These are phyloP conservation scores for Syngnathus typhle DNA, from an alignment of 2,113 vertebrate species.

Conservation along the genomic window DNA sequence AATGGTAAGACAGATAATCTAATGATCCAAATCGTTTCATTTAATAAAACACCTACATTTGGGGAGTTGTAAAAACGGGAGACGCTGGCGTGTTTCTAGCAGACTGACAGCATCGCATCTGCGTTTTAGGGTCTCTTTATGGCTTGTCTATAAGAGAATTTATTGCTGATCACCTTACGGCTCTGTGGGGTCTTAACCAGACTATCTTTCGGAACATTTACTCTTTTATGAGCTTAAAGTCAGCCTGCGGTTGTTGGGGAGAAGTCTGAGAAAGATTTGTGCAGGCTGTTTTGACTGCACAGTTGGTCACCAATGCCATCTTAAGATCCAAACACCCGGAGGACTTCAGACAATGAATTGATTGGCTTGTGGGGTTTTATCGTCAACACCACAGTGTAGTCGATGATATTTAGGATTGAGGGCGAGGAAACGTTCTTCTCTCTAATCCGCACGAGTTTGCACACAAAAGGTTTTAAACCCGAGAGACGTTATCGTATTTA, in stretches of 20 bases:
- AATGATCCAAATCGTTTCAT: not conserved
- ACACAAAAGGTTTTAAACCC: too few species aligned
- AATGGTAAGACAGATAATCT: not conserved
- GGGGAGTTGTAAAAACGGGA: not conserved
- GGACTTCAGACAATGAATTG: conserved; percentile 13
- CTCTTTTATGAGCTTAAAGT: conserved; percentile 10
- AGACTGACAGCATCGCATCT: not conserved
- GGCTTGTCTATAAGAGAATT: conserved; percentile 1
- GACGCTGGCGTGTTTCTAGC: not conserved
- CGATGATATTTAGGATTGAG: conserved; percentile 14
- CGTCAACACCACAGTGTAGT: conserved; percentile 15
- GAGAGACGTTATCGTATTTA: too few species aligned
- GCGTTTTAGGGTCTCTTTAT: conserved; percentile 10
- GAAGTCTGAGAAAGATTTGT: conserved; percentile 7
- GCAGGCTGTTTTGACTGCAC: conserved; percentile 10
- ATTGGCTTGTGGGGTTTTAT: conserved; percentile 16
- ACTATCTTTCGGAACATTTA: conserved; percentile 16
- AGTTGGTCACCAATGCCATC: conserved; percentile 2
- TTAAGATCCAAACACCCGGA: conserved; percentile 1
- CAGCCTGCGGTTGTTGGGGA: conserved; percentile 2
- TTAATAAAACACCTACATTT: not conserved
- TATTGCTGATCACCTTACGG: conserved; percentile 24
- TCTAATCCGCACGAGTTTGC: too few species aligned
- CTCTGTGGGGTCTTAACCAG: not conserved
- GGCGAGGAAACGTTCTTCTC: not conserved